Conservation (phyloP, 1,140 invertebrate genomes). For the Parapsyche elsis region DNA sequence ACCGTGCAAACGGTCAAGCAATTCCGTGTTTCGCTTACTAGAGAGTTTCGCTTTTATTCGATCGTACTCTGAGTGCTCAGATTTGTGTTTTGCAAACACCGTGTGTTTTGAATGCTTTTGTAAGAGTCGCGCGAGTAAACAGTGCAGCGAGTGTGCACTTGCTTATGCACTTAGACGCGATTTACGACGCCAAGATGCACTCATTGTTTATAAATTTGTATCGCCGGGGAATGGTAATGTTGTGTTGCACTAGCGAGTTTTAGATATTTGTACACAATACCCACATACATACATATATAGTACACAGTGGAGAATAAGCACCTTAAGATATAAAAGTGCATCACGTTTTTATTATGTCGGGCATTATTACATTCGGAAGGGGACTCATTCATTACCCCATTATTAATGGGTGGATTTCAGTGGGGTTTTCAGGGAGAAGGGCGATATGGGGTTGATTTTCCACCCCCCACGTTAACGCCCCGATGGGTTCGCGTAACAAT, state of each 20-base stretch:
- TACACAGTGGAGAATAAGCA: too few relatives aligned
- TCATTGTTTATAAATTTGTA: slow-evolving; percentile 39
- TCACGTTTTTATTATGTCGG: not conserved
- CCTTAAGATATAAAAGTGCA: too few relatives aligned
- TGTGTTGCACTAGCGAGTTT: too few relatives aligned
- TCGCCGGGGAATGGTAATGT: not conserved
- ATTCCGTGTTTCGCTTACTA: too few relatives aligned
- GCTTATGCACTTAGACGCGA: slow-evolving; percentile 12
- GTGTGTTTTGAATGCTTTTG: too few relatives aligned
- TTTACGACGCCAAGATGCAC: slow-evolving; percentile 31
- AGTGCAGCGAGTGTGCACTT: slow-evolving; percentile 19
- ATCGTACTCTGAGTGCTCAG: too few relatives aligned
- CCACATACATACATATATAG: too few relatives aligned
- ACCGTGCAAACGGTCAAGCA: too few relatives aligned
- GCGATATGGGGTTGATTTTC: not conserved
- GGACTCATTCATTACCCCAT: not conserved
- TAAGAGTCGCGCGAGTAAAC: too few relatives aligned
- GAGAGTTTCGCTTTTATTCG: too few relatives aligned
- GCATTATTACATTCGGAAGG: not conserved
- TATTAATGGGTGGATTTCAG: not conserved
- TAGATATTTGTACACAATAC: too few relatives aligned
- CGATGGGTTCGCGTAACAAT: slow-evolving; percentile 40
- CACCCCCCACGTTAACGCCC: slow-evolving; percentile 11
- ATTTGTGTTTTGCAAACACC: too few relatives aligned
- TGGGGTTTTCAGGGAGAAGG: not conserved